These are phyloP conservation scores for Eupithecia dodoneata DNA, from an alignment of 2,888 invertebrate genomes.

Conservation along the genomic window DNA sequence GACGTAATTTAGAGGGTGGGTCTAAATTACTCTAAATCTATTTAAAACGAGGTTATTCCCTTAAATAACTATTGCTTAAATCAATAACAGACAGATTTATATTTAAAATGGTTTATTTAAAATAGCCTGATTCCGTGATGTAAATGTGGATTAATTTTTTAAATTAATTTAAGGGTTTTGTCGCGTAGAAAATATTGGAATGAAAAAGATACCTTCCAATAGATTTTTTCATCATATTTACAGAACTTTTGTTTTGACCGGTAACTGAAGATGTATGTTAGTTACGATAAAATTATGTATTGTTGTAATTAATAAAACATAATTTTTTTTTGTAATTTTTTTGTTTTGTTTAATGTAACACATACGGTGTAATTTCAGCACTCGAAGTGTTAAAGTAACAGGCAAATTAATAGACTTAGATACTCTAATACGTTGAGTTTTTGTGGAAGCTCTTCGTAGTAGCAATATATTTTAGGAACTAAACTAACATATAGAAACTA, in stretches of 20 bases:
- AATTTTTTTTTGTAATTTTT: too few species aligned
- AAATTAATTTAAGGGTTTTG: too few species aligned
- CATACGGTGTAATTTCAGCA: too few species aligned
- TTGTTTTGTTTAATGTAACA: too few species aligned
- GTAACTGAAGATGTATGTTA: background rate
- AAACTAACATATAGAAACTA: too few species aligned
- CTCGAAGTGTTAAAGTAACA: too few species aligned
- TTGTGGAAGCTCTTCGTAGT: background rate
- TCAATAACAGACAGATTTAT: background rate
- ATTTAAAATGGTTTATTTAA: background rate
- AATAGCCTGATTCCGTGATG: background rate
- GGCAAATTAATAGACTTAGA: background rate
- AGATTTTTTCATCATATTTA: background rate
- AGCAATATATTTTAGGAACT: background rate
- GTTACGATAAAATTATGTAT: too few species aligned
- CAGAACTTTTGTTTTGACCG: background rate
- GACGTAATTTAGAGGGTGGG: constrained; percentile 16
- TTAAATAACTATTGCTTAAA: background rate
- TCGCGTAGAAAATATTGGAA: background rate
- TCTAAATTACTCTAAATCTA: constrained; percentile 4
- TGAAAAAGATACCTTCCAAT: background rate
- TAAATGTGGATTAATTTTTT: background rate
- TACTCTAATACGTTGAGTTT: background rate
- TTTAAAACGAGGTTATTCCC: constrained; percentile 1
- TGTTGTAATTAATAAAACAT: too few species aligned